Evolutionary conservation across 2,113 vertebrate genomes (phyloP).

Genomic region (Cervus canadensis): DNA sequence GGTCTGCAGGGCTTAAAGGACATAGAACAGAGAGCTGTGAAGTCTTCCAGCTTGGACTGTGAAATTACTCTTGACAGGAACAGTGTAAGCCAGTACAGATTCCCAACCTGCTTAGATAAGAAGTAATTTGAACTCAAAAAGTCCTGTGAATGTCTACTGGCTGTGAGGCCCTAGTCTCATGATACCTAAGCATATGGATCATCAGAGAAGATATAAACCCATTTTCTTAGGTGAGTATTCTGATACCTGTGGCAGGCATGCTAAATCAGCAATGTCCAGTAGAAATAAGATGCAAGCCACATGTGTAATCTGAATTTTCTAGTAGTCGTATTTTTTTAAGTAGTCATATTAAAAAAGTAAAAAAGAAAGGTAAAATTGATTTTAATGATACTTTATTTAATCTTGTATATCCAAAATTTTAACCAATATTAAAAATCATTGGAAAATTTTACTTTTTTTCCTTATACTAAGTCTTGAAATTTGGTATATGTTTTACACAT

Average conservation of each 20-base stretch:
- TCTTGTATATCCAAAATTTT: background rate
- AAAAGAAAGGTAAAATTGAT: background rate
- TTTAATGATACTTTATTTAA: conserved; percentile 10
- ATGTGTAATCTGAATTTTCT: background rate
- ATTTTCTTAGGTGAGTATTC: background rate
- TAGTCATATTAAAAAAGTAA: background rate
- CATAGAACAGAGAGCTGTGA: background rate
- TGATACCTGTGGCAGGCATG: background rate
- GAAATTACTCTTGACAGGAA: background rate
- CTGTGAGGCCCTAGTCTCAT: background rate
- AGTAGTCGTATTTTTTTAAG: background rate
- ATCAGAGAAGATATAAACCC: background rate
- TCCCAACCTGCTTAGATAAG: background rate
- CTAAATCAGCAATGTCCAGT: background rate
- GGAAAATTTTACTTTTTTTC: background rate
- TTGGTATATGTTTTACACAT: background rate
- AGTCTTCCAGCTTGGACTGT: background rate
- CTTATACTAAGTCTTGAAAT: background rate
- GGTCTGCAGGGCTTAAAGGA: background rate
- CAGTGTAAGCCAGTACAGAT: background rate
- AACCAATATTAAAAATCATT: background rate
- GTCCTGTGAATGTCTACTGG: background rate
- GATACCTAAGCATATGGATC: background rate
- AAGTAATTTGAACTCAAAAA: background rate
- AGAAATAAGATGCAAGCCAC: background rate